Percentiles rank a stretch among this genome's conserved stretches.
phyloP scores from a whole-genome alignment of 1,140 invertebrate genomes.

The Bombyx mandarina region DNA sequence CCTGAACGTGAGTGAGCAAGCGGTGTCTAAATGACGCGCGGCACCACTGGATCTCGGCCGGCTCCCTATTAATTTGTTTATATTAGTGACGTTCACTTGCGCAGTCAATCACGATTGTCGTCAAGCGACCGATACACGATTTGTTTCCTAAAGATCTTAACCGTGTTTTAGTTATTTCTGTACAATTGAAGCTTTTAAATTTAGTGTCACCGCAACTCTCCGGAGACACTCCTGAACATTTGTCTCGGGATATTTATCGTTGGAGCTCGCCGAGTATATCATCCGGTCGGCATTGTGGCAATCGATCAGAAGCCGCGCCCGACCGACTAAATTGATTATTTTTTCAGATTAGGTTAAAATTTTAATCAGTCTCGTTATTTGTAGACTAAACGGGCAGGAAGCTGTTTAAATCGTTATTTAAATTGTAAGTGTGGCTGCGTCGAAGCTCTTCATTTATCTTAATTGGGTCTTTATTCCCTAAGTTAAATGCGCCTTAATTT shows the following conservation, averaged over 20 bases:
- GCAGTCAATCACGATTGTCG: slow-evolving; percentile 67
- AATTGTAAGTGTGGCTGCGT: slow-evolving; percentile 26
- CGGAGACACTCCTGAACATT: slow-evolving; percentile 64
- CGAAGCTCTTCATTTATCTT: slow-evolving; percentile 29
- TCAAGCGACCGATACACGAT: slow-evolving; percentile 62
- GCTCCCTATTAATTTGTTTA: slow-evolving; percentile 69
- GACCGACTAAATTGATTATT: slow-evolving; percentile 61
- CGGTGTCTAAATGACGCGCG: slow-evolving; percentile 28
- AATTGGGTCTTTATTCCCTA: slow-evolving; percentile 9
- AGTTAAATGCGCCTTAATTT: slow-evolving; percentile 13
- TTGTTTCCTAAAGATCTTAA: slow-evolving; percentile 69
- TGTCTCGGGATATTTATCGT: slow-evolving; percentile 68
- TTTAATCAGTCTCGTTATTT: slow-evolving; percentile 55
- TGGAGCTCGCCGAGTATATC: slow-evolving; percentile 58
- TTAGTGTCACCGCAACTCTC: slow-evolving; percentile 66
- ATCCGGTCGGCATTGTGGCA: slow-evolving; percentile 59
- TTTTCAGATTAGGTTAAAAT: slow-evolving; percentile 63
- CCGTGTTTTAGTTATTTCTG: slow-evolving; percentile 68
- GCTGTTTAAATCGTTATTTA: slow-evolving; percentile 47
- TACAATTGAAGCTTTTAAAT: slow-evolving; percentile 69
- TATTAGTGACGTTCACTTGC: slow-evolving; percentile 66
- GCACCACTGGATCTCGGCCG: slow-evolving; percentile 27
- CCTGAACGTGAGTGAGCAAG: slow-evolving; percentile 19
- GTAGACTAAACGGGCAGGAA: slow-evolving; percentile 53
- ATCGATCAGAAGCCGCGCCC: slow-evolving; percentile 61